These are phyloP conservation scores for Drosophila mauritiana DNA, from an alignment of 1,140 invertebrate genomes.

Conservation along the genomic window DNA sequence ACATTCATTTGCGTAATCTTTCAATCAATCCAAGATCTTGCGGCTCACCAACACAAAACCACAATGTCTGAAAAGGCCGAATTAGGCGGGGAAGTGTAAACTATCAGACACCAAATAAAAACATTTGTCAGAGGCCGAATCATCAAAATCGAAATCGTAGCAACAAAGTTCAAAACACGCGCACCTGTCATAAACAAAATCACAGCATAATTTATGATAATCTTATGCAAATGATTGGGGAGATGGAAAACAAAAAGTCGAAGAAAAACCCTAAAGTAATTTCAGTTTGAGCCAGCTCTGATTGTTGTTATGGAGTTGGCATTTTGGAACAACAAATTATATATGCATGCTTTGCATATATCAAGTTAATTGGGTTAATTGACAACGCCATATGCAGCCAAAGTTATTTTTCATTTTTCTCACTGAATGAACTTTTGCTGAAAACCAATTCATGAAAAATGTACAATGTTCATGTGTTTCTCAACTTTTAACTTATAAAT, in stretches of 20 bases:
- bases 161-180: constrained; percentile 29
- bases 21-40: constrained; percentile 48
- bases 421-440: background rate
- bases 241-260: constrained; percentile 15
- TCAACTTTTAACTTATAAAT: constrained; percentile 9
- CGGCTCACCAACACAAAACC: constrained; percentile 11
- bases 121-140: constrained; percentile 40
- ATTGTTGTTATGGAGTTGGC: constrained; percentile 15
- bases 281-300: background rate
- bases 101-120: constrained; percentile 54
- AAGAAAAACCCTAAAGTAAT: constrained; percentile 47
- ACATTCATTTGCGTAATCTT: constrained; percentile 71
- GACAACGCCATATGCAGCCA: constrained; percentile 34
- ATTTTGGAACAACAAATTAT: constrained; percentile 52
- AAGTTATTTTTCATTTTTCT: constrained; percentile 41
- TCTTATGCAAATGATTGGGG: constrained; percentile 57
- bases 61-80: constrained; percentile 13
- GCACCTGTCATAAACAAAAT: constrained; percentile 71
- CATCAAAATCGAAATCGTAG: constrained; percentile 24
- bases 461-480: too few relatives aligned
- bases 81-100: constrained; percentile 41
- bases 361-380: constrained; percentile 81
- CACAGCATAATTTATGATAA: constrained; percentile 76
- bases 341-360: constrained; percentile 73
- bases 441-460: constrained; percentile 18